Evolutionary conservation across 2,113 vertebrate species (phyloP).

Genomic region (Leptodactylus fuscus): DNA sequence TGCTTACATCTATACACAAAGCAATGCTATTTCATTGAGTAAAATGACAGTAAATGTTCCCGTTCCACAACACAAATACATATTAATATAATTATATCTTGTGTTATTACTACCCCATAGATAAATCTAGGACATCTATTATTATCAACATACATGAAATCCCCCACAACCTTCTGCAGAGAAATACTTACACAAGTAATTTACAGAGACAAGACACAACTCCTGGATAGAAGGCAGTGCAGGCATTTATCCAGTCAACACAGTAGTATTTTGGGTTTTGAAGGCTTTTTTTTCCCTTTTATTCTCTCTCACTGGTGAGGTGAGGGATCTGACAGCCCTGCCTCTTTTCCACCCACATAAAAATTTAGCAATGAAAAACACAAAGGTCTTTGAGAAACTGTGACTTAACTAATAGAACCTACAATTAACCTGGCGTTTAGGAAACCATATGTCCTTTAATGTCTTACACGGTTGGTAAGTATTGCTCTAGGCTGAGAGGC

Average conservation of each 20-base stretch:
- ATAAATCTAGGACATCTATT: neutral
- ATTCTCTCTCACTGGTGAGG: constrained; percentile 57
- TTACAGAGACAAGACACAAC: constrained; percentile 12
- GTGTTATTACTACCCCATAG: neutral
- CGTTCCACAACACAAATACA: neutral
- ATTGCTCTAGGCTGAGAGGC: constrained; percentile 31
- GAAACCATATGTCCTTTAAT: constrained; percentile 51
- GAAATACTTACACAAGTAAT: constrained; percentile 55
- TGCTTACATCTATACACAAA: neutral
- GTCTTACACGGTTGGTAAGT: constrained; percentile 30
- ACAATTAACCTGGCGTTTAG: constrained; percentile 55
- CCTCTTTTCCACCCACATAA: constrained; percentile 58
- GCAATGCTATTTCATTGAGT: neutral
- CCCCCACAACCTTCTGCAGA: neutral
- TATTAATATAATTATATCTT: neutral
- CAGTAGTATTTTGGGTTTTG: constrained; percentile 32
- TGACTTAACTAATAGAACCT: constrained; percentile 54
- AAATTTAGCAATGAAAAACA: constrained; percentile 56
- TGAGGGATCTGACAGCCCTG: constrained; percentile 50
- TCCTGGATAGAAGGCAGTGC: constrained; percentile 33
- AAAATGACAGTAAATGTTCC: neutral
- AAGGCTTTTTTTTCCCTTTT: constrained; percentile 51
- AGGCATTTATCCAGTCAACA: constrained; percentile 51
- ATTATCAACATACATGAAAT: neutral
- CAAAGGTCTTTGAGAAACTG: constrained; percentile 53